Conservation (phyloP, 1,140 invertebrate genomes). For the Psix sp. region DNA sequence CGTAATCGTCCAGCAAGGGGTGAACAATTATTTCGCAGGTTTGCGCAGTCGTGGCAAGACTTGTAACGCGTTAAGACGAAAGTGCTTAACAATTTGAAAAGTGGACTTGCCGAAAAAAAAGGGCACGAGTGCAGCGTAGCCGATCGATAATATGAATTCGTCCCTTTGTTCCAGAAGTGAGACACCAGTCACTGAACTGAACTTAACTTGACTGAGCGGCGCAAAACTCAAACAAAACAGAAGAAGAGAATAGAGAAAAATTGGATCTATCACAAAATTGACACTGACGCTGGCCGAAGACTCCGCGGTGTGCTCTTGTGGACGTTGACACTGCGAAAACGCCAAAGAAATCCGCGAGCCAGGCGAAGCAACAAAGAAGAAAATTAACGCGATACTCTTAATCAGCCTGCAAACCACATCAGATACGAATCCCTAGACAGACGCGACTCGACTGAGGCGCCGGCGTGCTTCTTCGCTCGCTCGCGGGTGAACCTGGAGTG, state of each 20-base stretch:
- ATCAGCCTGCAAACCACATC: not conserved
- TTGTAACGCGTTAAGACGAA: conserved; percentile 1
- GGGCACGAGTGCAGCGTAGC: conserved; percentile 22
- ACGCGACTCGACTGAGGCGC: conserved; percentile 72
- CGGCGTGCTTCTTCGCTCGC: conserved; percentile 70
- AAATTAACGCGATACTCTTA: conserved; percentile 7
- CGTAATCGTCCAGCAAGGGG: conserved; percentile 3
- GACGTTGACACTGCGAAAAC: conserved; percentile 26
- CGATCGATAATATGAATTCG: conserved; percentile 56
- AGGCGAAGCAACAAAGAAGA: conserved; percentile 33
- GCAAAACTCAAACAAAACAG: conserved; percentile 31
- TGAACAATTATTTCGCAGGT: conserved; percentile 10
- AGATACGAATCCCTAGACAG: conserved; percentile 25
- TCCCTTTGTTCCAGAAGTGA: conserved; percentile 58
- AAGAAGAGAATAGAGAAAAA: conserved; percentile 3
- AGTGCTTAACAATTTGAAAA: conserved; percentile 40
- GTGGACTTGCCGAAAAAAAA: conserved; percentile 53
- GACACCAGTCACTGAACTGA: conserved; percentile 59
- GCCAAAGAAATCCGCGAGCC: conserved; percentile 9
- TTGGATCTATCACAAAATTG: conserved; percentile 30
- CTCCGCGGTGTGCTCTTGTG: not conserved
- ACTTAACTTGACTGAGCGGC: conserved; percentile 44
- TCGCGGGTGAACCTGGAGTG: conserved; percentile 4
- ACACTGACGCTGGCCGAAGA: conserved; percentile 15
- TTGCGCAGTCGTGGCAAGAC: conserved; percentile 18